These are phyloP conservation scores for Hozukius guyotensis DNA, from an alignment of 2,797 vertebrate genomes.

Conservation along the genomic window DNA sequence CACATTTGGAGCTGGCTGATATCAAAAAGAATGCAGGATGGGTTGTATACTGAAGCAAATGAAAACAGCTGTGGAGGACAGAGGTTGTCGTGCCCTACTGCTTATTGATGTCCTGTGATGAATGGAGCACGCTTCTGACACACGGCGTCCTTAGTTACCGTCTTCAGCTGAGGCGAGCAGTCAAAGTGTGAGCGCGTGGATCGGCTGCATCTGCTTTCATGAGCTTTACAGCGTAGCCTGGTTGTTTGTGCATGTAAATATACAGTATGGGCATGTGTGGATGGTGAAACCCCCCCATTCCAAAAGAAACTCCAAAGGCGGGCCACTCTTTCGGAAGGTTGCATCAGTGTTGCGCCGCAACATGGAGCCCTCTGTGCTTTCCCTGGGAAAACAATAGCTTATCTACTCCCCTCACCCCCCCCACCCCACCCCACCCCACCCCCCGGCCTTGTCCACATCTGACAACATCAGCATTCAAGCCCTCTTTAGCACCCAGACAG, in stretches of 20 bases:
- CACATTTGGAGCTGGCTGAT: constrained; percentile 47
- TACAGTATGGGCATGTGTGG: constrained; percentile 26
- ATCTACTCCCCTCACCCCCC: constrained; percentile 58
- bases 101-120: constrained; percentile 53
- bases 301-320: constrained; percentile 55
- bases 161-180: constrained; percentile 25
- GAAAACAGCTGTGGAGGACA: constrained; percentile 50
- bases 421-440: constrained; percentile 20
- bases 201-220: constrained; percentile 11
- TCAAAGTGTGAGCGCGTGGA: constrained; percentile 6
- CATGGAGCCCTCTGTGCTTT: constrained; percentile 66
- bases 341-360: constrained; percentile 73
- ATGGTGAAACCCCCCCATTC: constrained; percentile 59
- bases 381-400: constrained; percentile 80
- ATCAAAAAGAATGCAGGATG: constrained; percentile 56
- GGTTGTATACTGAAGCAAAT: constrained; percentile 57
- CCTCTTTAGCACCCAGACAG: constrained; percentile 73
- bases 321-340: constrained; percentile 70
- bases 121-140: constrained; percentile 45
- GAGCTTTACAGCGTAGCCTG: constrained; percentile 3
- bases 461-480: constrained; percentile 79
- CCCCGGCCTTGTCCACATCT: constrained; percentile 67
- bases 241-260: constrained; percentile 41
- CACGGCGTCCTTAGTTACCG: constrained; percentile 30
- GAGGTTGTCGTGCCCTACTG: constrained; percentile 26